Evolutionary conservation across 1,140 invertebrate species (phyloP), one percentile per base, ranked within the genome.

Genomic region (Ostrea edulis): DNA sequence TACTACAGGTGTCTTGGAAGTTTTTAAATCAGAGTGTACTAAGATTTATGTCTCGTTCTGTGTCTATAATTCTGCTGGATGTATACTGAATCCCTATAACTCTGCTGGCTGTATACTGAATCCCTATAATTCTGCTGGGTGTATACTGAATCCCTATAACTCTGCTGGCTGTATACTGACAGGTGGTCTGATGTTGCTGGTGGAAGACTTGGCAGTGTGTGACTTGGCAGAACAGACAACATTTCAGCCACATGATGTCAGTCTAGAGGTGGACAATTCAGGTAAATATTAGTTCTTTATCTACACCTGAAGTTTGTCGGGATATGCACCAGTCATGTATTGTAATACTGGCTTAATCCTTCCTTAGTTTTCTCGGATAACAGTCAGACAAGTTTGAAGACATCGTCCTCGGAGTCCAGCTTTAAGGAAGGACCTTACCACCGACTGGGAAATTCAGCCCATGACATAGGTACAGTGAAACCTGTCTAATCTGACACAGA

Each of bases 131-230:
- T 44, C 35, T 44, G n/a, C n/a, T n/a, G n/a, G n/a, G n/a, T n/a
- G n/a, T n/a, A n/a, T n/a, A n/a, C n/a, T n/a, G 35, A 44, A 44
- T 44, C 35, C 35, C 35, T 2, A 44, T 5, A 44, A 44, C 35
- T 44, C 35, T 44, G 35, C 5, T 44, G 35, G 2, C 35, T 44
- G 35, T 89, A 0, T 65, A n/a, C 77, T 86, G 91, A 44, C 90
- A 96, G 96, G 95, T 88, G 97, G 97, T 53, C 95, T 98, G 68
- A 95, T 98, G 90, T 94, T 98, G 54, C 96, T 97, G 89, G 97
- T 98, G 5, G 97, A 97, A 95, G 97, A 98, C 94, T 96, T 97
- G n/a, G 97, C 97, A 0, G 95, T 96, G 65, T 97, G 96, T 91
- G 97, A 98, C 94, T 97, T 97, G 93, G 95, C 96, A 8, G 97